phyloP scores from a whole-genome alignment of 2,797 vertebrate species.

The Trichosurus vulpecula region DNA sequence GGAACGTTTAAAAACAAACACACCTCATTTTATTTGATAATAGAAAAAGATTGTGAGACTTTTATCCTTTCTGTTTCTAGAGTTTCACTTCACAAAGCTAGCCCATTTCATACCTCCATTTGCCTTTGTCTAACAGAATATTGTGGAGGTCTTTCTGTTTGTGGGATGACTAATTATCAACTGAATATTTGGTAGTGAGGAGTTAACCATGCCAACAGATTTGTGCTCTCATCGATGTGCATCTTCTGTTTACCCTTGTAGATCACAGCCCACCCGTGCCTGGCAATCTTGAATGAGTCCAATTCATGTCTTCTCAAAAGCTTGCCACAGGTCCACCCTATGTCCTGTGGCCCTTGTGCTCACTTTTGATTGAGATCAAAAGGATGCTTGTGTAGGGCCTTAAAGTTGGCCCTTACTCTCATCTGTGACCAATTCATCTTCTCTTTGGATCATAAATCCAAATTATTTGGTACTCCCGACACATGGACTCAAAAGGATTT shows the following conservation, averaged over 20 bases:
- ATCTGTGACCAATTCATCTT: not conserved
- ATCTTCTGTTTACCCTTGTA: not conserved
- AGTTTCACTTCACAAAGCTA: slow-evolving; percentile 69
- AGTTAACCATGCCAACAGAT: not conserved
- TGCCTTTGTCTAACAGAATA: slow-evolving; percentile 32
- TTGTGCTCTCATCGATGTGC: not conserved
- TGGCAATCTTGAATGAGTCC: not conserved
- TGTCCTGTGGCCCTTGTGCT: not conserved
- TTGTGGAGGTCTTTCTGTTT: slow-evolving; percentile 9
- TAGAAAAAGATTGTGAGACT: slow-evolving; percentile 60
- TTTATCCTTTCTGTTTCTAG: slow-evolving; percentile 50
- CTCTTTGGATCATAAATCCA: not conserved
- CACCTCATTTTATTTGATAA: slow-evolving; percentile 63
- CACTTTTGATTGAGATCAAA: not conserved
- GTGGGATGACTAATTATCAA: not conserved
- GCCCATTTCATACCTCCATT: slow-evolving; percentile 34
- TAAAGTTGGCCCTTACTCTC: not conserved
- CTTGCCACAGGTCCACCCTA: not conserved
- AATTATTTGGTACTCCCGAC: not conserved
- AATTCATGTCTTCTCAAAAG: not conserved
- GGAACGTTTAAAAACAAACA: slow-evolving; percentile 79
- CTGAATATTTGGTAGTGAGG: not conserved
- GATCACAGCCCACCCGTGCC: not conserved
- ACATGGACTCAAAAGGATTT: not conserved
- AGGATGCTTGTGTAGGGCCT: not conserved